phyloP scores from a whole-genome alignment of 2,797 vertebrate genomes.

The Danio albolineatus region DNA sequence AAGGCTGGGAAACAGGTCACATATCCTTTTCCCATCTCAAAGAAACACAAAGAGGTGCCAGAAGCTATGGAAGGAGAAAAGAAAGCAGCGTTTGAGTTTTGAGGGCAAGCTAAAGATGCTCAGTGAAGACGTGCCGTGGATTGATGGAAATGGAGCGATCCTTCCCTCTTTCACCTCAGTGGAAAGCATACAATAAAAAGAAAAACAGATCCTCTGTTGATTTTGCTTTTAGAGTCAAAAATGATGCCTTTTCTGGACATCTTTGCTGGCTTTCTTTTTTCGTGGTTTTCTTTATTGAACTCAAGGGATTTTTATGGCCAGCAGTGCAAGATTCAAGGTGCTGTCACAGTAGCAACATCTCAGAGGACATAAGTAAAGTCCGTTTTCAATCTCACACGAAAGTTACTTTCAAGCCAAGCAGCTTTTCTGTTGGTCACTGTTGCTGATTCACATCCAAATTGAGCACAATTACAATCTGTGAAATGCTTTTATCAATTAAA shows the following conservation, averaged over 20 bases:
- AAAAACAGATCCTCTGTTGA: slow-evolving; percentile 51
- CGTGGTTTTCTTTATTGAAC: neutral
- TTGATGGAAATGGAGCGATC: slow-evolving; percentile 61
- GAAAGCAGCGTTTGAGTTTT: slow-evolving; percentile 64
- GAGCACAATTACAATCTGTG: too few species aligned
- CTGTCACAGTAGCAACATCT: too few species aligned
- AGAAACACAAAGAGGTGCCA: slow-evolving; percentile 43
- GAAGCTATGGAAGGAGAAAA: slow-evolving; percentile 45
- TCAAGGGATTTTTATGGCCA: neutral
- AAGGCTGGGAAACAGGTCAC: slow-evolving; percentile 65
- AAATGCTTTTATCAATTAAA: too few species aligned
- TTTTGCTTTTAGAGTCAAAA: slow-evolving; percentile 13
- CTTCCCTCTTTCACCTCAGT: slow-evolving; percentile 47
- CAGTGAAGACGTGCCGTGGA: slow-evolving; percentile 51
- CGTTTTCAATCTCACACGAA: too few species aligned
- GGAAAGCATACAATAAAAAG: slow-evolving; percentile 34
- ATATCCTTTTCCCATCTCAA: slow-evolving; percentile 66
- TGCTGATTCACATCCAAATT: too few species aligned
- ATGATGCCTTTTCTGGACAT: slow-evolving; percentile 1
- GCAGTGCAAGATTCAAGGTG: too few species aligned
- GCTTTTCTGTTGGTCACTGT: too few species aligned
- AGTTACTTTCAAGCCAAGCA: too few species aligned
- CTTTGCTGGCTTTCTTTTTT: neutral
- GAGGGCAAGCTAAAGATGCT: slow-evolving; percentile 48
- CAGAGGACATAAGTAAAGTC: too few species aligned